phyloP scores from a whole-genome alignment of 2,113 vertebrate genomes.

The Dascyllus trimaculatus region DNA sequence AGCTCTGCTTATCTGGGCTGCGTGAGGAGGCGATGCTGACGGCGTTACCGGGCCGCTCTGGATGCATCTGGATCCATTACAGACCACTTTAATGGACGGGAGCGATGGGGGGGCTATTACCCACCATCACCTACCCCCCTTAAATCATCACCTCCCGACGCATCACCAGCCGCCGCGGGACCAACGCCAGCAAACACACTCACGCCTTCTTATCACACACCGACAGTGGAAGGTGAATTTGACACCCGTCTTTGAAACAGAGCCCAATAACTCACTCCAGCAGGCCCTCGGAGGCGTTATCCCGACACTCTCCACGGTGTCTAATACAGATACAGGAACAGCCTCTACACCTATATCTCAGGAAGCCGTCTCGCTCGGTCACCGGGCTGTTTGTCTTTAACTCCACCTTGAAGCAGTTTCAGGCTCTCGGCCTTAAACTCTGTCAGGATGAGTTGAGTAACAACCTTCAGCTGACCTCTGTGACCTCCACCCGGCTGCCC shows the following conservation, averaged over 20 bases:
- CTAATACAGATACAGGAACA: conserved; percentile 8
- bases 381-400: conserved; percentile 64
- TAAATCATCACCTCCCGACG: conserved; percentile 48
- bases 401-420: conserved; percentile 51
- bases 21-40: conserved; percentile 25
- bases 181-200: conserved; percentile 34
- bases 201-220: conserved; percentile 52
- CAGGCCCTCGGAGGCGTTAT: conserved; percentile 44
- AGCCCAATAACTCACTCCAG: conserved; percentile 42
- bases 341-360: conserved; percentile 1
- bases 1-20: conserved; percentile 65
- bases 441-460: conserved; percentile 75
- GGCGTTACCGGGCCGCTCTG: conserved; percentile 25
- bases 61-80: conserved; percentile 58
- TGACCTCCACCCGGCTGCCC: conserved; percentile 63
- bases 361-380: conserved; percentile 33
- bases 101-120: conserved; percentile 27
- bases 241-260: conserved; percentile 40
- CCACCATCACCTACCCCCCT: neutral
- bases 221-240: conserved; percentile 50
- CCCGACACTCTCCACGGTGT: conserved; percentile 36
- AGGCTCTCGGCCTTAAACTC: conserved; percentile 50
- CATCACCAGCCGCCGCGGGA: conserved; percentile 29
- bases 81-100: conserved; percentile 60
- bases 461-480: conserved; percentile 70